A percentile compares a stretch with the other conserved stretches of the same genome.
phyloP scores from a whole-genome alignment of 2,888 invertebrate species.

The Myathropa florea region DNA sequence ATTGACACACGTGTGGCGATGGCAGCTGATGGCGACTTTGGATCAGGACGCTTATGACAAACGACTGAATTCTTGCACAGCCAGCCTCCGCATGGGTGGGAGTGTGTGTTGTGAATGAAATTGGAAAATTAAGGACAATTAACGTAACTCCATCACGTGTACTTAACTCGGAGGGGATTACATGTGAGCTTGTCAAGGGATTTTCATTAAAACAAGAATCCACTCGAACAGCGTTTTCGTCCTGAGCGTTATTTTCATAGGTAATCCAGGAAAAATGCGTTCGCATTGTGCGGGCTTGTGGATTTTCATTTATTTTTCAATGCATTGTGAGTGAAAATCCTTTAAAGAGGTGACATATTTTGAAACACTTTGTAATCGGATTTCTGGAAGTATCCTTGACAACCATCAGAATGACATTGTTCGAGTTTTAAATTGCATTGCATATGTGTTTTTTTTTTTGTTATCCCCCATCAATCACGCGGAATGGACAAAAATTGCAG shows the following conservation, averaged over 20 bases:
- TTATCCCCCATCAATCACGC: too few relatives aligned
- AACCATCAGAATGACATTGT: background rate
- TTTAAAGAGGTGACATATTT: background rate
- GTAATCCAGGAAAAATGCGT: background rate
- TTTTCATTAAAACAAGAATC: background rate
- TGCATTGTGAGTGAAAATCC: background rate
- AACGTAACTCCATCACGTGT: background rate
- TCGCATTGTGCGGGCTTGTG: background rate
- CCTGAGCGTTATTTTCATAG: background rate
- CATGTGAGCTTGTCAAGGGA: background rate
- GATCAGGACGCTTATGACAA: background rate
- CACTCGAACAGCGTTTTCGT: background rate
- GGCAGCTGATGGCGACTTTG: background rate
- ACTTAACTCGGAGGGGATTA: background rate
- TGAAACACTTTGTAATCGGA: background rate
- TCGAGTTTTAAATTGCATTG: too few relatives aligned
- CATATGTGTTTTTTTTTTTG: too few relatives aligned
- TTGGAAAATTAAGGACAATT: background rate
- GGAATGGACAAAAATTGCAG: too few relatives aligned
- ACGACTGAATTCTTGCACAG: background rate
- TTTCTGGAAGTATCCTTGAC: background rate
- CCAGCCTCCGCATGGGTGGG: background rate
- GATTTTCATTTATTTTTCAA: background rate
- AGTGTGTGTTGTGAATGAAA: background rate
- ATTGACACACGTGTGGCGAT: background rate